phyloP scores from a whole-genome alignment of 2,113 vertebrate genomes.

The Periophthalmus modestus region DNA sequence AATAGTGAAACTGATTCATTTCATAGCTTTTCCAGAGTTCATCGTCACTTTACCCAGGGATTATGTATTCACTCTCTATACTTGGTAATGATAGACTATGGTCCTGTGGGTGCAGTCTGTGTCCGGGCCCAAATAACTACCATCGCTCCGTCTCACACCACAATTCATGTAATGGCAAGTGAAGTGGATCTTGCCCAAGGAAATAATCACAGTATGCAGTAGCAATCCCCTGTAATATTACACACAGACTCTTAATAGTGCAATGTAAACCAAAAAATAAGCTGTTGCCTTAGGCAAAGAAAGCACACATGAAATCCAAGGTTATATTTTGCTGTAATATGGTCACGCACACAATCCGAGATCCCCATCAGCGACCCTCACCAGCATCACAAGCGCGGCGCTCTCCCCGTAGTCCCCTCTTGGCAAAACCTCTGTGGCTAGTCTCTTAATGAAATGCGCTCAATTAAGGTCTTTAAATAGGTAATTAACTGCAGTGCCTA shows the following conservation, averaged over 20 bases:
- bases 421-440: conserved; percentile 68
- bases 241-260: conserved; percentile 23
- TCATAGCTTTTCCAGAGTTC: too few relatives aligned
- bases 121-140: background rate
- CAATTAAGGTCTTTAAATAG: conserved; percentile 77
- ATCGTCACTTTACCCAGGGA: too few relatives aligned
- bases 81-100: background rate
- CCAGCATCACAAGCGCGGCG: conserved; percentile 28
- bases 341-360: conserved; percentile 22
- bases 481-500: conserved; percentile 77
- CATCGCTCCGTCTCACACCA: background rate
- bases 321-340: conserved; percentile 44
- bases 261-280: conserved; percentile 54
- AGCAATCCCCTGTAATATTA: conserved; percentile 11
- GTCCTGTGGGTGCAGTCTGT: too few relatives aligned
- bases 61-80: too few relatives aligned
- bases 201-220: background rate
- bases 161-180: background rate
- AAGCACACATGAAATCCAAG: conserved; percentile 64
- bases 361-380: conserved; percentile 9
- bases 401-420: conserved; percentile 54
- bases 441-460: conserved; percentile 78
- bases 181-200: background rate
- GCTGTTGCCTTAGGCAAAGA: conserved; percentile 36
- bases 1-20: too few relatives aligned